These are phyloP conservation scores for Callaeas wilsoni DNA, from an alignment of 2,113 vertebrate species.

Conservation along the genomic window DNA sequence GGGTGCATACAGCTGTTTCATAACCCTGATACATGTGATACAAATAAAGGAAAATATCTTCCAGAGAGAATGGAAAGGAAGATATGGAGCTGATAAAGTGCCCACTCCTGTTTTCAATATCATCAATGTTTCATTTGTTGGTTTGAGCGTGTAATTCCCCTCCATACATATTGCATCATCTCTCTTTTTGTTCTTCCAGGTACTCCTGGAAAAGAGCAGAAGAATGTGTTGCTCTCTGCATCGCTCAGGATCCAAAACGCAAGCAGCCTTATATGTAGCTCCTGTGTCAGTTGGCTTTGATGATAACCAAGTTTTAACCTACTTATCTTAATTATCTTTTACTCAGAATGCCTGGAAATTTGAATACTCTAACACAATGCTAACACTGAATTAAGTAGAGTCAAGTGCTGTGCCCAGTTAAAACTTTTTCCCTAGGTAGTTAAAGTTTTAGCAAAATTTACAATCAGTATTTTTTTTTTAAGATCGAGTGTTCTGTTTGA, in stretches of 20 bases:
- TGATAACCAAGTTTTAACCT: neutral
- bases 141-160: neutral
- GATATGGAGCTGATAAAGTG: neutral
- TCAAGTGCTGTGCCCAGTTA: neutral
- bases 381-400: neutral
- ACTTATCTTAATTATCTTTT: neutral
- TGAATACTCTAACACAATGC: neutral
- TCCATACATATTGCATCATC: neutral
- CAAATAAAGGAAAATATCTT: neutral
- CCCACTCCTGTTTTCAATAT: neutral
- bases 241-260: slow-evolving; percentile 83
- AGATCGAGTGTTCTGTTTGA: neutral
- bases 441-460: neutral
- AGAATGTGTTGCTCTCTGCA: slow-evolving; percentile 77
- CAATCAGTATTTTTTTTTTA: neutral
- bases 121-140: neutral
- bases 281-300: neutral
- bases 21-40: neutral
- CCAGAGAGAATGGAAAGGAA: neutral
- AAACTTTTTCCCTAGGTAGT: neutral
- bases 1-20: neutral
- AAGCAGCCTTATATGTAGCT: slow-evolving; percentile 75
- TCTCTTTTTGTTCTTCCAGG: slow-evolving; percentile 61
- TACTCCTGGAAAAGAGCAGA: slow-evolving; percentile 82
- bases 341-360: neutral